Percentiles rank a stretch among this genome's conserved stretches.
phyloP scores from a whole-genome alignment of 2,797 vertebrate genomes.

The Lophius americanus region DNA sequence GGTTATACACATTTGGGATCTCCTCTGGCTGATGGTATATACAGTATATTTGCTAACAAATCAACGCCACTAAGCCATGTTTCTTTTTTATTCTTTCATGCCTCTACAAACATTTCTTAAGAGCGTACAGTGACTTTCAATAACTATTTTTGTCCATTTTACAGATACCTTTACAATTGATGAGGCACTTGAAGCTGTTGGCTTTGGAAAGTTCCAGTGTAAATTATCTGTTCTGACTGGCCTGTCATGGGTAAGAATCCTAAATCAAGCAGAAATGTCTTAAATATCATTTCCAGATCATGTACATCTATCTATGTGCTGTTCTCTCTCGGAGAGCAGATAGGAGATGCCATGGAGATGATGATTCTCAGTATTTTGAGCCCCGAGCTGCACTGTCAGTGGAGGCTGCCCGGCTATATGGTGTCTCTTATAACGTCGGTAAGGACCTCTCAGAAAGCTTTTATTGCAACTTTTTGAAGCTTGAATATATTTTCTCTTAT shows the following conservation, averaged over 20 bases:
- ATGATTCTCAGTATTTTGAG: slow-evolving; percentile 92
- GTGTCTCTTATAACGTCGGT: slow-evolving; percentile 92
- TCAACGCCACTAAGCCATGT: background rate
- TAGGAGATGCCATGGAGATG: slow-evolving; percentile 94
- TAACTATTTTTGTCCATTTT: slow-evolving; percentile 24
- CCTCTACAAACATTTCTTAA: background rate
- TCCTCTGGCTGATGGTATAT: background rate
- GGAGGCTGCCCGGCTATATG: slow-evolving; percentile 87
- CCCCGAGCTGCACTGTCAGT: slow-evolving; percentile 92
- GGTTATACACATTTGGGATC: background rate
- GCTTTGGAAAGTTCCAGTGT: slow-evolving; percentile 92
- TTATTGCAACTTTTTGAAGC: background rate
- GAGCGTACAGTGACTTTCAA: background rate
- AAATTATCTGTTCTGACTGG: slow-evolving; percentile 88
- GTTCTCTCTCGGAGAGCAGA: slow-evolving; percentile 66
- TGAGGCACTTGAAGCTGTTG: slow-evolving; percentile 90
- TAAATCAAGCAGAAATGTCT: background rate
- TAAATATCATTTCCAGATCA: background rate
- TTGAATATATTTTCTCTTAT: background rate
- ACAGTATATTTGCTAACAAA: background rate
- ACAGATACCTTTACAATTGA: slow-evolving; percentile 90
- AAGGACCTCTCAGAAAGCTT: slow-evolving; percentile 37
- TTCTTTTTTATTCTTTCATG: background rate
- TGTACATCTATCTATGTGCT: background rate
- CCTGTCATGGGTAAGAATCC: slow-evolving; percentile 87